These are phyloP conservation scores for Steinernema scapterisci DNA, from an alignment of 2,888 invertebrate genomes.

Conservation along the genomic window DNA sequence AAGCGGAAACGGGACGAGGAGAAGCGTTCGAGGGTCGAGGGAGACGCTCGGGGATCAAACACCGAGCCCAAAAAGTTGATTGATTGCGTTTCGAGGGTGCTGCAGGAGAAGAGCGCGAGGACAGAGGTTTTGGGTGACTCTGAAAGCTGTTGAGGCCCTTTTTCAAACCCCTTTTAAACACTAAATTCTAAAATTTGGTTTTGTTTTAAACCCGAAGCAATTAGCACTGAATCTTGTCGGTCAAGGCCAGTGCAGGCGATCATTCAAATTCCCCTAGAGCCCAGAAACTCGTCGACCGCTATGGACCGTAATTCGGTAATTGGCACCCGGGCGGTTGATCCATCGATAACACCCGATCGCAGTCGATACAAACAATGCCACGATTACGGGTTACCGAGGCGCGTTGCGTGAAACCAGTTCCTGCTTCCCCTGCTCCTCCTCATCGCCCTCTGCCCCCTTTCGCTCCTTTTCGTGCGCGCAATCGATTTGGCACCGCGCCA, in stretches of 20 bases:
- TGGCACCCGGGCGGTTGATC: neutral
- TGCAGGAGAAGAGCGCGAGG: too few relatives aligned
- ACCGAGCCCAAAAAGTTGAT: neutral
- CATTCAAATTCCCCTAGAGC: neutral
- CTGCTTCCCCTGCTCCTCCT: neutral
- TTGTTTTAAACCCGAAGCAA: too few relatives aligned
- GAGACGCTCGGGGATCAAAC: neutral
- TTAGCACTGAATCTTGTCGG: neutral
- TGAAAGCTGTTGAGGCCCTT: too few relatives aligned
- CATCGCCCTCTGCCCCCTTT: too few relatives aligned
- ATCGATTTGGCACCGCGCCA: constrained; percentile 16
- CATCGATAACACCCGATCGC: neutral
- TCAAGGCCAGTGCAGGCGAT: neutral
- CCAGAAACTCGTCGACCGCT: neutral
- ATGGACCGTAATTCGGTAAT: constrained; percentile 1
- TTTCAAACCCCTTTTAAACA: too few relatives aligned
- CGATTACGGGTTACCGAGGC: constrained; percentile 2
- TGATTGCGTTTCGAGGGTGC: too few relatives aligned
- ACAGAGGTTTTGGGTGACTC: neutral
- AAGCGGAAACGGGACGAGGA: neutral
- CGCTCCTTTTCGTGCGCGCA: neutral
- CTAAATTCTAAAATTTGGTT: too few relatives aligned
- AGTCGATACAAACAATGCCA: constrained; percentile 18
- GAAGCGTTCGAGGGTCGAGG: neutral
- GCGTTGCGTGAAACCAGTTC: constrained; percentile 8